Evolutionary conservation across 2,113 vertebrate genomes (phyloP), one percentile per base, ranked within the genome.

Genomic region (Megalops atlanticus): DNA sequence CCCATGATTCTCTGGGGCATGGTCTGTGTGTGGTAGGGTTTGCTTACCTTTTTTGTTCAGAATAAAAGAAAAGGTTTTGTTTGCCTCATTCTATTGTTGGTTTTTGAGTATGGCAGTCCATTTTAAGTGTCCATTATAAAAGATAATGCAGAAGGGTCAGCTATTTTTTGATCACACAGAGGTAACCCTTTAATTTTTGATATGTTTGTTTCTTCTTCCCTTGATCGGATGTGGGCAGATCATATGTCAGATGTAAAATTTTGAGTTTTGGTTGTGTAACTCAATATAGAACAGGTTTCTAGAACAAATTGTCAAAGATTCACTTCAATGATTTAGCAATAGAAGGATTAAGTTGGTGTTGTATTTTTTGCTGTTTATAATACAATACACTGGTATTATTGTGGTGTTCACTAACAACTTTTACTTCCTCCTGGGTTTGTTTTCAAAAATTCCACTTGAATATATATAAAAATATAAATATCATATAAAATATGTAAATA

Each of bases 251-350:
- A 83, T 85, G 76, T 86, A 83, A 86, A 81, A 80, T 79, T 90
- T 89, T 85, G 84, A 88, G 86, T 84, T 82, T 84, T 83, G 89
- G 89, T 90, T 89, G 89, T 86, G 85, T 83, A 80, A 80, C 84
- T 72, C 79, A 77, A 81, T 36, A 74, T 82, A 85, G 83, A 82
- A 83, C 85, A 78, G 84, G 86, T 76, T 84, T 79, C 27, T 64
- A 73, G 76, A 78, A 83, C 81, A 85, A 84, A 89, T 79, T 58
- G 86, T 83, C 77, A 80, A n/a, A 84, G 81, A 83, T 87, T 81
- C 84, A 84, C 76, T 81, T 86, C 84, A 76, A 80, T 74, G 16
- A 58, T 16, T 87, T 81, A 85, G 82, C 77, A 80, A 88, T 58
- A 69, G 75, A 82, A 84, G 88, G 84, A 85, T 79, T 43, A 84